Evolutionary conservation across 2,113 vertebrate species (phyloP).

Genomic region (Bagarius yarrelli): DNA sequence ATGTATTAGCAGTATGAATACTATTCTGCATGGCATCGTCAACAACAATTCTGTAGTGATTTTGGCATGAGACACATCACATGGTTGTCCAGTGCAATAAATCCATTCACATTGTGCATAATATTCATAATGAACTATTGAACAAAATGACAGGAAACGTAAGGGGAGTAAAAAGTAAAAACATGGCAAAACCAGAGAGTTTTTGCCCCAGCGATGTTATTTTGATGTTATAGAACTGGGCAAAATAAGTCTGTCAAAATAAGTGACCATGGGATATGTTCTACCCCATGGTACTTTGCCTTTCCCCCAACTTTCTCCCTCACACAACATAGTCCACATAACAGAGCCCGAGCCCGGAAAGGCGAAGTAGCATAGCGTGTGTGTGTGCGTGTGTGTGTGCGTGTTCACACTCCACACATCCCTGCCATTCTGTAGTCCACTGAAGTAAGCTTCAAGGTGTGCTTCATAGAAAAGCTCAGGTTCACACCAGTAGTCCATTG

Average conservation of each 20-base stretch:
- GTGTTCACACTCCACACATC: conserved; percentile 67
- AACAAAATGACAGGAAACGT: conserved; percentile 50
- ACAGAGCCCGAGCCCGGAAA: conserved; percentile 40
- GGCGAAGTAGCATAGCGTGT: conserved; percentile 59
- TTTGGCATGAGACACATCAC: conserved; percentile 54
- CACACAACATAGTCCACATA: conserved; percentile 39
- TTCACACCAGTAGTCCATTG: conserved; percentile 42
- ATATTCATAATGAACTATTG: conserved; percentile 67
- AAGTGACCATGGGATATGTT: conserved; percentile 40
- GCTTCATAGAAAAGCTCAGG: conserved; percentile 37
- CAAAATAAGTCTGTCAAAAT: conserved; percentile 36
- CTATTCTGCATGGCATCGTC: conserved; percentile 72
- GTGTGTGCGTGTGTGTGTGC: conserved; percentile 43
- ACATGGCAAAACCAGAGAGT: conserved; percentile 62
- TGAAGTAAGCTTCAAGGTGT: conserved; percentile 41
- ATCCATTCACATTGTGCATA: conserved; percentile 77
- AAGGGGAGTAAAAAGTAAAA: conserved; percentile 46
- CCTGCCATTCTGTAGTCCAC: conserved; percentile 63
- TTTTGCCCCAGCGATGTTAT: conserved; percentile 53
- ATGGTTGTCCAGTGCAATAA: conserved; percentile 60
- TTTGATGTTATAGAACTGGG: conserved; percentile 37
- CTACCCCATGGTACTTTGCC: conserved; percentile 42
- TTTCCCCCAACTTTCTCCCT: conserved; percentile 39
- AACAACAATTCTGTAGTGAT: conserved; percentile 49
- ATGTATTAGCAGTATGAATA: conserved; percentile 88